Evolutionary conservation across 2,113 vertebrate species (phyloP).

Genomic region (Pseudopipra pipra): DNA sequence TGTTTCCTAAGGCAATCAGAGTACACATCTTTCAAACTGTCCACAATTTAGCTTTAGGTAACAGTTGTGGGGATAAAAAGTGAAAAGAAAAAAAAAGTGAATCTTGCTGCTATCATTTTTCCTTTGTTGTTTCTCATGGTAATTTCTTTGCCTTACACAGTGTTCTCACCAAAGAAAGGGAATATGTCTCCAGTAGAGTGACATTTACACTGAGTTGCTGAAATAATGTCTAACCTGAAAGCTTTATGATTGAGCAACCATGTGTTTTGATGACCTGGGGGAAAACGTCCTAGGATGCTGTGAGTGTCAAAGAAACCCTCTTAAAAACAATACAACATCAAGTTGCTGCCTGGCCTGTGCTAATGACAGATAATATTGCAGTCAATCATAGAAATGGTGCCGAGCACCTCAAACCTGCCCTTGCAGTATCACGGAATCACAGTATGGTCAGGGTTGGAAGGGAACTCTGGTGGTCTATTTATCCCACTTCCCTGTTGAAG

Average conservation of each 20-base stretch:
- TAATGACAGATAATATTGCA: background rate
- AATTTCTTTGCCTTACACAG: constrained; percentile 2
- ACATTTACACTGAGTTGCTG: background rate
- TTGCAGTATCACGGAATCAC: background rate
- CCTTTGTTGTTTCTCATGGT: constrained; percentile 1
- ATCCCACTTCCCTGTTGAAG: background rate
- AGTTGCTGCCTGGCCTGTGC: background rate
- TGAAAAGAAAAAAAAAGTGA: background rate
- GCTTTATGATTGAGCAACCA: background rate
- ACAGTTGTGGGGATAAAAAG: background rate
- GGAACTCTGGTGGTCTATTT: background rate
- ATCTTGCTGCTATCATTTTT: background rate
- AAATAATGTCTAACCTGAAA: constrained; percentile 8
- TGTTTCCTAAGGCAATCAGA: background rate
- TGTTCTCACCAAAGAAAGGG: background rate
- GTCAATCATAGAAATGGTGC: background rate
- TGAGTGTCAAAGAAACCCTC: background rate
- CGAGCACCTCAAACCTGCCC: background rate
- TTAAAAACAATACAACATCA: background rate
- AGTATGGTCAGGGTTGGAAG: background rate
- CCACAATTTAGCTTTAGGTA: background rate
- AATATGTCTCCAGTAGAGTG: background rate
- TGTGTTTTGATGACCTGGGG: background rate
- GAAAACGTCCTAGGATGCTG: background rate
- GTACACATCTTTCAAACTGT: background rate